Conservation (phyloP, 1,140 invertebrate genomes). For the Orussus abietinus region DNA sequence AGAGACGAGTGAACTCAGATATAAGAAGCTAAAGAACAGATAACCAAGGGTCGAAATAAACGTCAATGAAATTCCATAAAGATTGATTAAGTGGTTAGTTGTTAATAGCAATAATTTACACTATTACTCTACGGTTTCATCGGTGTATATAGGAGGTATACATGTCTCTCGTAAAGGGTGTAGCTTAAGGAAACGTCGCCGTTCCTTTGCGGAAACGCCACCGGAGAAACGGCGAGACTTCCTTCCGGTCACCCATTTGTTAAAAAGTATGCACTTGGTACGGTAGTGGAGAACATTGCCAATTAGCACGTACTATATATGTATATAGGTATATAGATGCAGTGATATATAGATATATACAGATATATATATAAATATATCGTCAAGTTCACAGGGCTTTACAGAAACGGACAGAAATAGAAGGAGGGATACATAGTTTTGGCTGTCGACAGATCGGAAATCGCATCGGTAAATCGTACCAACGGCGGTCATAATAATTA, state of each 20-base stretch:
- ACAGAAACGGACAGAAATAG: slow-evolving; percentile 19
- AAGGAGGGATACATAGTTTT: slow-evolving; percentile 28
- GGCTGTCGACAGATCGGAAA: slow-evolving; percentile 21
- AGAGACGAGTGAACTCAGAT: slow-evolving; percentile 30
- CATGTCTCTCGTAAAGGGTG: slow-evolving; percentile 14
- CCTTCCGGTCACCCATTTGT: slow-evolving; percentile 19
- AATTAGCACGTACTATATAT: slow-evolving; percentile 16
- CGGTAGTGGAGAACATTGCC: slow-evolving; percentile 26
- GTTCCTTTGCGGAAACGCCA: no score
- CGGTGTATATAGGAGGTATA: slow-evolving; percentile 16
- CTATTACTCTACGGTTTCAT: slow-evolving; percentile 25
- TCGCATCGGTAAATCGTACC: slow-evolving; percentile 23
- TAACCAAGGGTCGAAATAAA: slow-evolving; percentile 22
- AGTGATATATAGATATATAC: no score
- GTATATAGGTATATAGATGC: slow-evolving; percentile 18
- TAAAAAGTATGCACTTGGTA: slow-evolving; percentile 18
- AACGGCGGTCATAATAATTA: slow-evolving; percentile 24
- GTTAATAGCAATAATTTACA: slow-evolving; percentile 24
- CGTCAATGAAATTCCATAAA: slow-evolving; percentile 12
- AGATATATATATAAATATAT: no score
- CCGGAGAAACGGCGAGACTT: slow-evolving; percentile 21
- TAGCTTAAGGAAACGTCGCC: slow-evolving; percentile 20
- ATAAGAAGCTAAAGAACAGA: slow-evolving; percentile 33
- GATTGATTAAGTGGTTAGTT: slow-evolving; percentile 16
- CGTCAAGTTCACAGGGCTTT: slow-evolving; percentile 19